Base-by-base conservation (phyloP, 2,888 invertebrate genomes). In the Drosophila cognata region DNA sequence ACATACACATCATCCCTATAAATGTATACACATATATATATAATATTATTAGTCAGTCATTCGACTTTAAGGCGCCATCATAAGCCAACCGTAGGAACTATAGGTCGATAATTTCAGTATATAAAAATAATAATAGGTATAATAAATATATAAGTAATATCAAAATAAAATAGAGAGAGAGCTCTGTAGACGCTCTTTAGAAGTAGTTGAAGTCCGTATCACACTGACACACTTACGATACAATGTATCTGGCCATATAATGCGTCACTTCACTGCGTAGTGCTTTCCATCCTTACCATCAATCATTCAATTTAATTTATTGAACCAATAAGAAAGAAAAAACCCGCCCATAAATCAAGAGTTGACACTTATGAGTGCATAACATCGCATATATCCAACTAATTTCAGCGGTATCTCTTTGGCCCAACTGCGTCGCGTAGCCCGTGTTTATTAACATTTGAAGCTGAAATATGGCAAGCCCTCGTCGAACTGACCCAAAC, bases 271-370 rank as follows among this genome's bases (percentile, higher is more conserved):
- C 35, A n/a, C 18, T 53, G 31, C 35, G 33, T 16, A 31, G 57
- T 51, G 28, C 31, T 46, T 18, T 21, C 59, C 57, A 60, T 48
- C 61, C 46, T 51, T 31, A 41, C 50, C 61, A 79, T 77, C 81
- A 71, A 77, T 77, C 77, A 80, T 48, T 63, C 33, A 80, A 70
- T 76, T 51, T 52, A 65, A 70, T 75, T 61, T 59, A 61, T 61
- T 29, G 55, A 50, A 6, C 6, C 11, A 46, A 48, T 13, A 25
- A 21, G 31, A 16, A 50, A 35, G 48, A 28, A 57, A 46, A 48
- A 28, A 55, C 13, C 33, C 57, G 70, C 33, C 6, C 41, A 57
- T 77, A 79, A 77, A 79, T 77, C 77, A 71, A 71, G 57, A 56
- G 35, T 59, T 67, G 78, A 63, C 65, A 70, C 59, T 59, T 62